Evolutionary conservation across 2,888 invertebrate species (phyloP), one percentile per base, ranked within the genome.

Genomic region (Pyrochroa serraticornis): DNA sequence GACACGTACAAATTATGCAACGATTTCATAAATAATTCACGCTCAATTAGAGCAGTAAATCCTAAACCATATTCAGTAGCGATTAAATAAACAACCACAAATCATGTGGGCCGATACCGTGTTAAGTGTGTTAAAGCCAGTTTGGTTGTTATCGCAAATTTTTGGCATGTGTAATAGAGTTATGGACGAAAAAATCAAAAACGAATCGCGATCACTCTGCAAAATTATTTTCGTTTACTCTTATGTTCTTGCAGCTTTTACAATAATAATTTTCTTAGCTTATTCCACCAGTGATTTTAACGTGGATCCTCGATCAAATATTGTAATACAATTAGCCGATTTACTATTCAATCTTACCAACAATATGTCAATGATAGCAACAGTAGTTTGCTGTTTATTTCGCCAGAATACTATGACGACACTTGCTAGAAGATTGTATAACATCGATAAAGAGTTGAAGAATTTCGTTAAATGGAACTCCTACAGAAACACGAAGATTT

Each of bases 281-380:
- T 51, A 56, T 35, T 9, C 39, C 7, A 61, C 58, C 45, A 53
- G 57, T 9, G 31, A 37, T 34, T 35, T 47, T 8, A 45, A 34
- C 3, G 36, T 66, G 6, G 46, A 60, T 58, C 2, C 51, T 10
- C 10, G 32, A 5, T 46, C 48, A 8, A 62, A 66, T 41, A 35
- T 55, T 6, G 51, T 64, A n/a, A 57, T 57, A 3, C 64, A 66
- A 49, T 37, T 60, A 35, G 60, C 60, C 10, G 62, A 65, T 47
- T 48, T 60, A 9, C 33, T 66, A 14, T 56, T 54, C 33, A 47
- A 46, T 34, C 14, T 65, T 6, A 59, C 62, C 10, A 60, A 51
- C 33, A 56, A 57, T 13, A 13, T 51, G n/a, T 45, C 64, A 7
- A 60, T 60, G 58, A 7, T 59, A 5, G 46, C 43, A n/a, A 43